A percentile compares a stretch with the other conserved stretches of the same genome.
Evolutionary conservation across 1,140 invertebrate genomes (phyloP).

Genomic region (Belonocnema kinseyi): DNA sequence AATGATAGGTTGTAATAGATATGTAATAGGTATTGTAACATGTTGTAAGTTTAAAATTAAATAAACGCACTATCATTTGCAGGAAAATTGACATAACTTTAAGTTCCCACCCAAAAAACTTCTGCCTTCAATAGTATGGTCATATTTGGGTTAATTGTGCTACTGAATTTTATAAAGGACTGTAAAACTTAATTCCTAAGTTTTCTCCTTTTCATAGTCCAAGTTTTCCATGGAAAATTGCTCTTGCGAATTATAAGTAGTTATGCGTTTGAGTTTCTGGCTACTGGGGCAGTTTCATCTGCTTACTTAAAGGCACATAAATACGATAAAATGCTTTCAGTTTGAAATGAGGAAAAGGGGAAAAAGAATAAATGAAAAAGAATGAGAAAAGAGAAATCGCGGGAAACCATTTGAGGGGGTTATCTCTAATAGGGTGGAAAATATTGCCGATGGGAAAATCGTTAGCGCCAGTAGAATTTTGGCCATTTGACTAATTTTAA

Average conservation of each 20-base stretch:
- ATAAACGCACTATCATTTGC: too few species aligned
- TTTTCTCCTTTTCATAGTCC: not conserved
- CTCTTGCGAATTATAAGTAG: not conserved
- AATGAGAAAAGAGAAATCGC: not conserved
- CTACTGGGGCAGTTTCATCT: not conserved
- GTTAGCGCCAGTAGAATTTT: not conserved
- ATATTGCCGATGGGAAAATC: slow-evolving; percentile 34
- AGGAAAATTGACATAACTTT: too few species aligned
- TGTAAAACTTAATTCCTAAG: not conserved
- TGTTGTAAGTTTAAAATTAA: too few species aligned
- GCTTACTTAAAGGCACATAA: slow-evolving; percentile 19
- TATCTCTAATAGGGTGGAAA: slow-evolving; percentile 48
- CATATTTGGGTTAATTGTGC: not conserved
- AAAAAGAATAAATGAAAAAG: not conserved
- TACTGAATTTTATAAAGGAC: slow-evolving; percentile 4
- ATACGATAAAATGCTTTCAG: slow-evolving; percentile 18
- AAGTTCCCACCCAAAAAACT: not conserved
- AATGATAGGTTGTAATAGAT: too few species aligned
- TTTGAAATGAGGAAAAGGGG: not conserved
- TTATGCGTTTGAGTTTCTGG: not conserved
- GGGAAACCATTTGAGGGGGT: not conserved
- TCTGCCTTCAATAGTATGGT: not conserved
- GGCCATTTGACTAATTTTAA: slow-evolving; percentile 44
- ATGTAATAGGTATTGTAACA: too few species aligned
- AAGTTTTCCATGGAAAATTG: not conserved